Evolutionary conservation across 2,113 vertebrate genomes (phyloP).

Genomic region (Ictalurus furcatus): DNA sequence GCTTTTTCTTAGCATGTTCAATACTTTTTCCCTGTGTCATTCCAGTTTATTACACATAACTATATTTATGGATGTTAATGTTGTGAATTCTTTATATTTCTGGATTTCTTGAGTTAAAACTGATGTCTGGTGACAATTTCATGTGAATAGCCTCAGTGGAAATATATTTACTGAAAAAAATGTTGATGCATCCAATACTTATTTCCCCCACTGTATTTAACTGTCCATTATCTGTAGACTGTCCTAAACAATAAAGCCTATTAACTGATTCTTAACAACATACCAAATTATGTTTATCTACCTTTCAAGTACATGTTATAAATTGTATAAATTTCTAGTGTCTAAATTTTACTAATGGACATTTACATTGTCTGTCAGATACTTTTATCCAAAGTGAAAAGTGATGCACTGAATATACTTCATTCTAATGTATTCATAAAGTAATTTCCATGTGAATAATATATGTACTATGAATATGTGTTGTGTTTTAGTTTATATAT

Average conservation of each 20-base stretch:
- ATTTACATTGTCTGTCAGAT: background rate
- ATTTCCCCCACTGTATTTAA: background rate
- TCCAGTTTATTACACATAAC: too few relatives aligned
- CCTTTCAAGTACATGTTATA: background rate
- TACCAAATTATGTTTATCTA: background rate
- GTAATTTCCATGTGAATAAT: background rate
- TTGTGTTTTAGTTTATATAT: background rate
- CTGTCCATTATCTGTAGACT: background rate
- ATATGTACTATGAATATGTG: background rate
- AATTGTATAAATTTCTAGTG: background rate
- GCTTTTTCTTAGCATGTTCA: too few relatives aligned
- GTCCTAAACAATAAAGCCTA: background rate
- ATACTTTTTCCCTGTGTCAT: too few relatives aligned
- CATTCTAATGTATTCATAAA: background rate
- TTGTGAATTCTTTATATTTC: too few relatives aligned
- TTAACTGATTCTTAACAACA: background rate
- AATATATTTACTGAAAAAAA: too few relatives aligned
- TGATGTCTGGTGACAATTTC: too few relatives aligned
- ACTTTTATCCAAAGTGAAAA: background rate
- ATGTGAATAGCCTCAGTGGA: too few relatives aligned
- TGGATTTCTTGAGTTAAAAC: too few relatives aligned
- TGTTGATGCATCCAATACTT: too few relatives aligned
- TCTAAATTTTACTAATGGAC: background rate
- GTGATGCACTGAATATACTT: background rate
- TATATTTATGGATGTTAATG: too few relatives aligned